A percentile compares a stretch with the other conserved stretches of the same genome.
Evolutionary conservation across 2,888 invertebrate genomes (phyloP).

Genomic region (Xylocampa areola): DNA sequence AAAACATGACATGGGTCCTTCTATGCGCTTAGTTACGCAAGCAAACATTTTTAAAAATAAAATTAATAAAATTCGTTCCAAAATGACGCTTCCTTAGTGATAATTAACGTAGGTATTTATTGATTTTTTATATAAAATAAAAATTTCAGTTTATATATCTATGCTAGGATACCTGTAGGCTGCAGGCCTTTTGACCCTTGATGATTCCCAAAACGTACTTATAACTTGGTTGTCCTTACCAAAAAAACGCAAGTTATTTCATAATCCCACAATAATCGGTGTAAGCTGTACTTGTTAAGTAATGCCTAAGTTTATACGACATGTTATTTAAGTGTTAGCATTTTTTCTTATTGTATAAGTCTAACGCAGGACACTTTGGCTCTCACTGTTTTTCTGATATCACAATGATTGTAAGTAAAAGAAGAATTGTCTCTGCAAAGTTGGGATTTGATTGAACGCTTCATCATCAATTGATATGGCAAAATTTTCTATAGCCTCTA

Average conservation of each 20-base stretch:
- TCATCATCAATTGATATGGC: background rate
- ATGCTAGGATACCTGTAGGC: conserved; percentile 56
- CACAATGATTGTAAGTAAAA: conserved; percentile 52
- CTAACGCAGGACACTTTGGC: conserved; percentile 79
- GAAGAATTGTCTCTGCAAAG: conserved; percentile 54
- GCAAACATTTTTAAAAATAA: conserved; percentile 45
- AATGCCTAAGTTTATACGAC: conserved; percentile 87
- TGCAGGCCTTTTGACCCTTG: conserved; percentile 48
- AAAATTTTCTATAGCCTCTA: background rate
- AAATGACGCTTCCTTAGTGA: conserved; percentile 79
- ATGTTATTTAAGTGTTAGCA: conserved; percentile 86
- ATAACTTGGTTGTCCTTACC: conserved; percentile 49
- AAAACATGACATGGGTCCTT: conserved; percentile 59
- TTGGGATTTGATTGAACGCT: conserved; percentile 48
- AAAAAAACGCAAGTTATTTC: conserved; percentile 55
- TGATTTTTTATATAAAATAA: conserved; percentile 63
- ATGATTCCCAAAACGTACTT: conserved; percentile 55
- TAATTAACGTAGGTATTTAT: conserved; percentile 74
- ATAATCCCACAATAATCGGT: conserved; percentile 69
- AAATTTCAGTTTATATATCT: conserved; percentile 63
- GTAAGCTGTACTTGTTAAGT: conserved; percentile 85
- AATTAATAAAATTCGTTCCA: conserved; percentile 64
- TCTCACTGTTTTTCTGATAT: conserved; percentile 62
- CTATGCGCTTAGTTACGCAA: conserved; percentile 50
- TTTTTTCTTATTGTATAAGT: conserved; percentile 84